phyloP scores from a whole-genome alignment of 2,797 vertebrate species.

The Phyllotis vaccarum region DNA sequence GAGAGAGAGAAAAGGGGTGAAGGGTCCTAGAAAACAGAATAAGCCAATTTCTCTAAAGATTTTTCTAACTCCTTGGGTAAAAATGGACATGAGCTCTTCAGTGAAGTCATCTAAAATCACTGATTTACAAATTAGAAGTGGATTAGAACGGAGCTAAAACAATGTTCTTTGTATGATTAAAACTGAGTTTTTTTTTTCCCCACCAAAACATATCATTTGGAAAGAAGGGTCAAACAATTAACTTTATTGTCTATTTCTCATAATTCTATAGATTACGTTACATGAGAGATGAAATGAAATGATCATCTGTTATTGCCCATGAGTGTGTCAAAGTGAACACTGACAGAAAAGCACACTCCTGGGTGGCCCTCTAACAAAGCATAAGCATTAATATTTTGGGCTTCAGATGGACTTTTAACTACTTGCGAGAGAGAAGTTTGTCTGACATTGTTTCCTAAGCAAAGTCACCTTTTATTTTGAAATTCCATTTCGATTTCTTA shows the following conservation, averaged over 20 bases:
- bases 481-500: constrained; percentile 21
- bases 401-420: background rate
- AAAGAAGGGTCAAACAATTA: background rate
- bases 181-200: constrained; percentile 25
- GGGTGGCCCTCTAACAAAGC: background rate
- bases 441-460: background rate
- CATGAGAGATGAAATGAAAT: background rate
- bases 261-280: constrained; percentile 11
- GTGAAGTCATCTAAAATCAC: background rate
- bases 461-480: constrained; percentile 5
- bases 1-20: too few relatives aligned
- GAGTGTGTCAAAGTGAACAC: background rate
- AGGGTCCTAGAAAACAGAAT: background rate
- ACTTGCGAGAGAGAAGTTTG: background rate
- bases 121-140: constrained; percentile 2
- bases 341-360: background rate
- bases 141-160: constrained; percentile 11
- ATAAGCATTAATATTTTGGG: background rate
- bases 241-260: background rate
- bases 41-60: background rate
- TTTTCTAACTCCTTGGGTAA: background rate
- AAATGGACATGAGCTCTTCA: background rate
- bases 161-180: background rate
- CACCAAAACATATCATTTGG: background rate
- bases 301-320: background rate